Percentiles rank a stretch among this genome's conserved stretches.
phyloP scores from a whole-genome alignment of 2,113 vertebrate genomes.

The Myanophis thanlyinensis region DNA sequence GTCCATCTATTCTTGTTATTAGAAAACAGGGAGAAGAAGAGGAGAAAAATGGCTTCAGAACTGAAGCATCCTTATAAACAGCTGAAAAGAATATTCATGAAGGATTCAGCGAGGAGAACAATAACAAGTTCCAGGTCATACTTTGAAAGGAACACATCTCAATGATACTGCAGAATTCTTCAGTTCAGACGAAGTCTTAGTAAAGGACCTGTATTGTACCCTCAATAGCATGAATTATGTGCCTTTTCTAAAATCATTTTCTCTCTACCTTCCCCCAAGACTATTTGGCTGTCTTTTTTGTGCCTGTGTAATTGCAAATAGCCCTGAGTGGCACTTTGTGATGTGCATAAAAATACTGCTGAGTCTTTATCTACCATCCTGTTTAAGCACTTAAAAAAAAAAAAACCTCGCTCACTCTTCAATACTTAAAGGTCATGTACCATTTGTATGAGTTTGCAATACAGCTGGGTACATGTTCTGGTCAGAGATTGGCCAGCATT shows the following conservation, averaged over 20 bases:
- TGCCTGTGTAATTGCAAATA: conserved; percentile 31
- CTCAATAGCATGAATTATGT: conserved; percentile 10
- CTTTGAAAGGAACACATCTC: not conserved
- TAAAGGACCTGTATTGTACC: fast-evolving
- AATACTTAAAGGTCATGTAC: conserved; percentile 41
- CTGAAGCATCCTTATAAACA: conserved; percentile 7
- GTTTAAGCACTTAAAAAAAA: conserved; percentile 12
- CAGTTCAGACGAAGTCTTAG: not conserved
- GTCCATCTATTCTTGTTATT: not conserved
- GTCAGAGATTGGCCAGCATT: conserved; percentile 51
- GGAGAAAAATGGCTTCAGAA: conserved; percentile 9
- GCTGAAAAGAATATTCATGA: conserved; percentile 27
- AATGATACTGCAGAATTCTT: conserved; percentile 14
- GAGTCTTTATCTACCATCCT: conserved; percentile 34
- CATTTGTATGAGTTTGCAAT: not conserved
- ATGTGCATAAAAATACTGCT: not conserved
- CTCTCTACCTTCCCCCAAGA: not conserved
- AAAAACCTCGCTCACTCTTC: conserved; percentile 10
- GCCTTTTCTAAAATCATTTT: conserved; percentile 10
- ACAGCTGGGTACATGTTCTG: conserved; percentile 35
- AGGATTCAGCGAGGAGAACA: conserved; percentile 19
- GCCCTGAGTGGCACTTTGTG: conserved; percentile 42
- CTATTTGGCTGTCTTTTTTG: not conserved
- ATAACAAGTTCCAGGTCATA: conserved; percentile 31
- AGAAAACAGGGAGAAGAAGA: not conserved